Base-by-base conservation (phyloP, 2,113 vertebrate genomes). In the Bettongia penicillata region DNA sequence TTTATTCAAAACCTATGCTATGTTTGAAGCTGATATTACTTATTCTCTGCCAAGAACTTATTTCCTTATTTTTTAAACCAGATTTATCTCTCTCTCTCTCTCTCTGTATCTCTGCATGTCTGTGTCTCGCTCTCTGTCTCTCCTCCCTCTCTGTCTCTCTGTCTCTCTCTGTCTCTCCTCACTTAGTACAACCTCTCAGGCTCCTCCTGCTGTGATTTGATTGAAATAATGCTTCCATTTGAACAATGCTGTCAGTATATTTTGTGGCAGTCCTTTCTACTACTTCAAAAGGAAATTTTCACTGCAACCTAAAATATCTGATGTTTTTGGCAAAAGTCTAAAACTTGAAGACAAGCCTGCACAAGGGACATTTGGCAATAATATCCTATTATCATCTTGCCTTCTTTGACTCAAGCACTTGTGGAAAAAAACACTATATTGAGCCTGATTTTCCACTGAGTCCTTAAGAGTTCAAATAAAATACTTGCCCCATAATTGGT, bases 1-100 rank as follows among this genome's bases (percentile, higher is more conserved):
- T 98, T 96, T 97, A 97, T 97, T 98, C 92, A 96, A 98, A 97
- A 94, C 93, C 24, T 92, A 93, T 93, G 94, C 92, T 96, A 16
- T 96, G 37, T 95, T 97, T 97, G 91, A 97, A 97, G 98, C 96
- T 96, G n/a, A 91, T 94, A 93, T 96, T 93, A 93, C 8, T 94
- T 25, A 96, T 98, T 97, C 53, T 97, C 97, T 96, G 93, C 94
- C 84, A 93, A 97, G 95, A 97, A 92, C 26, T 84, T 68, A 57
- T 26, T 57, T 57, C 52, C 52, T 52, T 22, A 19, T 57, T 68
- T 61, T 68, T 68, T 68, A 10, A 68, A 68, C 11, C 57, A 61
- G 25, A 2, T 57, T 8, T 57, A 24, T 55, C 53, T 31, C 2
- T 61, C 9, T 61, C 57, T 68, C 28, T 68, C 48, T 48, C 48